phyloP scores from a whole-genome alignment of 2,113 vertebrate genomes.

The Struthidea cinerea region DNA sequence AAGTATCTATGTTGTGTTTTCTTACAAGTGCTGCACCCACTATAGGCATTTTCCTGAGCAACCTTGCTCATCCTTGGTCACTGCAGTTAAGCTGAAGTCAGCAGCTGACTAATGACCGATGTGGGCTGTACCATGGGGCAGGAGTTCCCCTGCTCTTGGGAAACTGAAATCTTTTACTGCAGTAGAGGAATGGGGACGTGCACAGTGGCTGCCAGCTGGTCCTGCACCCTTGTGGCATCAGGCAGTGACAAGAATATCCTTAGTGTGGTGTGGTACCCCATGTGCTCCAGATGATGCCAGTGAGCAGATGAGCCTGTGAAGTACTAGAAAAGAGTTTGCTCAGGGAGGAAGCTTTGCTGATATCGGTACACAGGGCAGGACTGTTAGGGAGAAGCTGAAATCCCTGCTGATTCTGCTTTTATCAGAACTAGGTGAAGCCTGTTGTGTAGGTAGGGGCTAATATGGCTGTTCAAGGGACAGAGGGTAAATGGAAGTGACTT shows the following conservation, averaged over 20 bases:
- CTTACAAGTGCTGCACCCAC: background rate
- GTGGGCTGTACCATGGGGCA: background rate
- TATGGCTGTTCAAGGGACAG: background rate
- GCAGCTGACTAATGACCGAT: background rate
- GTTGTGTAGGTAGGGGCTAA: background rate
- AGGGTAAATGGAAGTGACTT: background rate
- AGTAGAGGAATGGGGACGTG: background rate
- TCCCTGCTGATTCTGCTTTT: background rate
- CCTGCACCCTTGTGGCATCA: background rate
- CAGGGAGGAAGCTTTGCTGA: background rate
- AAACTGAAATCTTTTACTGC: background rate
- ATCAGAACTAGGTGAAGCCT: background rate
- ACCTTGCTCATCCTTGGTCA: background rate
- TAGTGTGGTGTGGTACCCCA: background rate
- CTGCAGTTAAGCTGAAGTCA: background rate
- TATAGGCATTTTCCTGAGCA: background rate
- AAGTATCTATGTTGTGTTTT: background rate
- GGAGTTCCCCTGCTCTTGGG: background rate
- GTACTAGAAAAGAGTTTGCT: background rate
- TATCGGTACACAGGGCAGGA: background rate
- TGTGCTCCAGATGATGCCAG: background rate
- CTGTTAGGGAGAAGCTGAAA: background rate
- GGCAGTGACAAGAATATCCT: background rate
- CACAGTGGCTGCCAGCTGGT: background rate
- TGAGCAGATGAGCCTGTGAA: background rate